These are phyloP conservation scores for Bilobella aurantiaca DNA, from an alignment of 1,140 invertebrate species.

Conservation along the genomic window DNA sequence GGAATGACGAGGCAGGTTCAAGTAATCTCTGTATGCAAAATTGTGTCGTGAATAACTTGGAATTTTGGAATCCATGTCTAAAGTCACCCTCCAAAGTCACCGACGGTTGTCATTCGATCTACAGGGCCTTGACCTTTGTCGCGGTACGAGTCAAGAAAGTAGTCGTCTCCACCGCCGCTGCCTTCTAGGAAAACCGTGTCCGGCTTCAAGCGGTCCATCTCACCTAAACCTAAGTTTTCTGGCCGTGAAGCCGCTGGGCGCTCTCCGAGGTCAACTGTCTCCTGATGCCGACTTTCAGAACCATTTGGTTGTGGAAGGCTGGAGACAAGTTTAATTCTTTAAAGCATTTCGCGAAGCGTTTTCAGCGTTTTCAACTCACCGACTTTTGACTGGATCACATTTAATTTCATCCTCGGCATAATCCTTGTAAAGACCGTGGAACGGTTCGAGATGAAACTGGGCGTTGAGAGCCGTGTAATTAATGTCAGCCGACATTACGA, in stretches of 20 bases:
- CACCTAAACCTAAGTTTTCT: background rate
- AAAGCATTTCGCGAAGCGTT: background rate
- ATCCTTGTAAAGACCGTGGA: conserved; percentile 49
- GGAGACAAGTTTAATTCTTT: background rate
- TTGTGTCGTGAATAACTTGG: no score
- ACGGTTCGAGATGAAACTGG: conserved; percentile 55
- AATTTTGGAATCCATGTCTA: no score
- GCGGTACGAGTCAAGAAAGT: no score
- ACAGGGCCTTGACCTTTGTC: no score
- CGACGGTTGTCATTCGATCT: no score
- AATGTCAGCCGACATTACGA: conserved; percentile 52
- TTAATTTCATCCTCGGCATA: conserved; percentile 23
- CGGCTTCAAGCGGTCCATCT: background rate
- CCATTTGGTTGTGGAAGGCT: background rate
- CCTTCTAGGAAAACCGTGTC: no score
- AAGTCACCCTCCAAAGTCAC: no score
- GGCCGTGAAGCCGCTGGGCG: no score
- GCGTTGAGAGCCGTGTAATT: conserved; percentile 53
- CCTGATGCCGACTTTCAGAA: background rate
- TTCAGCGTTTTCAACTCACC: background rate
- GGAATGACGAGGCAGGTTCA: no score
- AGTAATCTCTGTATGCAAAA: no score
- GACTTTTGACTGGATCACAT: background rate
- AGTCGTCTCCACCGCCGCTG: no score
- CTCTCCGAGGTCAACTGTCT: background rate